A percentile compares a stretch with the other conserved stretches of the same genome.
Evolutionary conservation across 2,797 vertebrate species (phyloP).

Genomic region (Vireo griseus): DNA sequence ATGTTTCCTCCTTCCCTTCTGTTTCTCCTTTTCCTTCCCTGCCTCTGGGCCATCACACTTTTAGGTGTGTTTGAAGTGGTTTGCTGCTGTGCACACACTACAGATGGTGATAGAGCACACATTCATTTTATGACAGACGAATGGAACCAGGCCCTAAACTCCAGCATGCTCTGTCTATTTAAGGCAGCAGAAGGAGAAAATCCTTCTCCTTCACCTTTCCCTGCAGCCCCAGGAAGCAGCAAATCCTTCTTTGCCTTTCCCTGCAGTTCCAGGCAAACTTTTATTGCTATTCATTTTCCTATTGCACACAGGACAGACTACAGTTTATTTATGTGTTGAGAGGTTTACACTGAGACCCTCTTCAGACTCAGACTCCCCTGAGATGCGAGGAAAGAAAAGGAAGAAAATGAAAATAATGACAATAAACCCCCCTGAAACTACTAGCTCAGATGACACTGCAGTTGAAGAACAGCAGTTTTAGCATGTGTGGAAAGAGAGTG

Average conservation of each 20-base stretch:
- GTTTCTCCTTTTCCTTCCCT: neutral
- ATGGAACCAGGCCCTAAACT: neutral
- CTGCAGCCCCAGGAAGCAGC: neutral
- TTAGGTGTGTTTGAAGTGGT: neutral
- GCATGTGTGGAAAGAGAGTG: neutral
- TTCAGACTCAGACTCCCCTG: neutral
- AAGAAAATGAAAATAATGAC: neutral
- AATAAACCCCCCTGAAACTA: neutral
- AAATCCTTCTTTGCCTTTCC: neutral
- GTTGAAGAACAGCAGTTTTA: neutral
- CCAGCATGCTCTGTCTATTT: neutral
- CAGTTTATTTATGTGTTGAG: neutral
- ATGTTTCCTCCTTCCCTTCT: neutral
- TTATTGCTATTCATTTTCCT: neutral
- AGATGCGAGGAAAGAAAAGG: neutral
- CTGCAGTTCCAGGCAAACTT: neutral
- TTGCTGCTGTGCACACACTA: neutral
- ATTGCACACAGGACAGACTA: neutral
- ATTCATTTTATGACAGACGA: neutral
- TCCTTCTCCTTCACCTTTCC: neutral
- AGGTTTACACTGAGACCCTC: neutral
- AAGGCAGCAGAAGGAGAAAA: neutral
- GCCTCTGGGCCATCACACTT: neutral
- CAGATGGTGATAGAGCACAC: neutral
- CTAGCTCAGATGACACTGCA: accelerated